phyloP scores from a whole-genome alignment of 1,140 invertebrate genomes.

The Drosophila melanica region DNA sequence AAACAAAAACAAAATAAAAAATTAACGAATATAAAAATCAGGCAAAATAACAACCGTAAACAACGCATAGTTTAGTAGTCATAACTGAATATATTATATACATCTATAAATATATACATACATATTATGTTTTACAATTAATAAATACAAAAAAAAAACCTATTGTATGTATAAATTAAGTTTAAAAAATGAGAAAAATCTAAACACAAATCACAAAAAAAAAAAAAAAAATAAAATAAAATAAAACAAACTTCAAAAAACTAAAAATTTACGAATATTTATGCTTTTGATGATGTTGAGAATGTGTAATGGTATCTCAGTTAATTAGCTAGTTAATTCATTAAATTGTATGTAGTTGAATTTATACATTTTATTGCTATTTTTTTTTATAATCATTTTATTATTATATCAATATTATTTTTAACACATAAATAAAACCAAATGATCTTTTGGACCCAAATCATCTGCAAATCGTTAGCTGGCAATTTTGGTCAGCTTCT shows the following conservation, averaged over 20 bases:
- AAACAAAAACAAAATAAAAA: slow-evolving; percentile 9
- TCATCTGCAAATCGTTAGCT: slow-evolving; percentile 1
- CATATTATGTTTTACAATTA: slow-evolving; percentile 77
- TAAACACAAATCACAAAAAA: slow-evolving; percentile 47
- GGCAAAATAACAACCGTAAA: slow-evolving; percentile 50
- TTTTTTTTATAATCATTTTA: slow-evolving; percentile 53
- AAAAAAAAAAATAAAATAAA: slow-evolving; percentile 62
- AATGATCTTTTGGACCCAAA: slow-evolving; percentile 46
- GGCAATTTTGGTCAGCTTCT: neutral
- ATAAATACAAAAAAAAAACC: slow-evolving; percentile 38
- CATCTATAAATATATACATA: slow-evolving; percentile 59
- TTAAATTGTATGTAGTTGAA: slow-evolving; percentile 71
- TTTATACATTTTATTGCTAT: slow-evolving; percentile 58
- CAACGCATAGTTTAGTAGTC: slow-evolving; percentile 70
- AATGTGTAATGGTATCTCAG: slow-evolving; percentile 76
- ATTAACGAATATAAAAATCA: slow-evolving; percentile 3
- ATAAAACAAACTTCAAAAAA: slow-evolving; percentile 63
- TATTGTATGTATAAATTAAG: slow-evolving; percentile 59
- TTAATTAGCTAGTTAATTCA: slow-evolving; percentile 79
- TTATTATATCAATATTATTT: slow-evolving; percentile 43
- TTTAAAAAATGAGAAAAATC: slow-evolving; percentile 46
- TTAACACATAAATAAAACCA: slow-evolving; percentile 45
- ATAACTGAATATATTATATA: slow-evolving; percentile 65
- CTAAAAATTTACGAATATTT: slow-evolving; percentile 25
- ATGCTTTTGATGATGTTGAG: slow-evolving; percentile 30